Conservation (phyloP, 2,113 vertebrate species). For the Ptyas mucosa region DNA sequence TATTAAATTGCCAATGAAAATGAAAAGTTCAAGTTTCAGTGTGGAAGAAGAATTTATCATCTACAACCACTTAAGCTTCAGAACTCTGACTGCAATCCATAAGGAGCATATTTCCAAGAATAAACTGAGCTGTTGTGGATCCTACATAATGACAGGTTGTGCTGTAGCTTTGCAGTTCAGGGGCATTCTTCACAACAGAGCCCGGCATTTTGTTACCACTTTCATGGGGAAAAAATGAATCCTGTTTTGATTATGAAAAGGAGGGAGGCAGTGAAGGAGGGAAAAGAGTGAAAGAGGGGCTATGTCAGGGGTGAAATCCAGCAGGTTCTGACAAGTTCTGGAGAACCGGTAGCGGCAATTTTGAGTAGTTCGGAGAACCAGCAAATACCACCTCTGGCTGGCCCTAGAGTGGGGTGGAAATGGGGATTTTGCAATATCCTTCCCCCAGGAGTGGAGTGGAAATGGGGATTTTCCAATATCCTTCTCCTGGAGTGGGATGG, state of each 20-base stretch:
- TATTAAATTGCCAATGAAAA: not conserved
- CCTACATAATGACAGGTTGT: not conserved
- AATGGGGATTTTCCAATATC: too few relatives aligned
- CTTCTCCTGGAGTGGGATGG: too few relatives aligned
- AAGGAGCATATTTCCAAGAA: not conserved
- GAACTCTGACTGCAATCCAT: not conserved
- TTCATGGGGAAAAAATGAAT: not conserved
- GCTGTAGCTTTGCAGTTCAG: not conserved
- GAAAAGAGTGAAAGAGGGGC: not conserved
- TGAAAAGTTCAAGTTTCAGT: not conserved
- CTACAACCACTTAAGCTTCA: not conserved
- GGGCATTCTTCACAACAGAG: not conserved
- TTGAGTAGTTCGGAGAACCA: too few relatives aligned
- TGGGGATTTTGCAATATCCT: too few relatives aligned
- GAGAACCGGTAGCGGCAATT: too few relatives aligned
- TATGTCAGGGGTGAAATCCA: too few relatives aligned
- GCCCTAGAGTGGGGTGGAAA: too few relatives aligned
- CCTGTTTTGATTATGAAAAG: not conserved
- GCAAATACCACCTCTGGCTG: too few relatives aligned
- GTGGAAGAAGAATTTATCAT: not conserved
- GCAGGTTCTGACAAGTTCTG: too few relatives aligned
- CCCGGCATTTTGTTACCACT: not conserved
- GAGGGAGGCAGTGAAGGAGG: not conserved
- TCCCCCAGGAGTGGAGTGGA: too few relatives aligned
- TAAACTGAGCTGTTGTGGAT: not conserved